Base-by-base conservation (phyloP, 2,113 vertebrate genomes). In the Merops nubicus region DNA sequence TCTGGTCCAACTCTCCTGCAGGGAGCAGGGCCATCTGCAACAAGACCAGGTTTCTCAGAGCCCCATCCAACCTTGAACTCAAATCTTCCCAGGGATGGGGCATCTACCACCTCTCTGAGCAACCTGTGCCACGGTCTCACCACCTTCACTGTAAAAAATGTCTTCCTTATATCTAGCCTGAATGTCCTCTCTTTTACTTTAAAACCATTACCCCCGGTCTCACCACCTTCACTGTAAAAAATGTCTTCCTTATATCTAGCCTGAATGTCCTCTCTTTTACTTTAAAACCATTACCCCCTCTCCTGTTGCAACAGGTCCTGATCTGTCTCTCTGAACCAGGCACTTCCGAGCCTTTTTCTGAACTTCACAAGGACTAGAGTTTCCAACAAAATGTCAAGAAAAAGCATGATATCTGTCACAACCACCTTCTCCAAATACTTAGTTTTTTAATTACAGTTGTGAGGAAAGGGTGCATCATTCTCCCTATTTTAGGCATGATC, bases 291-390 rank as follows among this genome's bases (percentile, higher is more conserved):
- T 77, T 29, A 40, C 11, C 4, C 10, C 8, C 16, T 2, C 3
- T 54, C 5, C 4, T 91, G 6, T 48, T 0, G 23, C 25, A 51
- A 51, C 12, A 51, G 50, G 25, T 25, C 50, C 25, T 51, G 11
- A 11, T 54, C 18, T 54, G 18, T n/a, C 25, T 45, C 59, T 65
- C 40, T 20, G 34, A 85, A 68, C 3, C 0, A 0, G 34, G 20
- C 50, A 57, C 18, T 82, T 75, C 38, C 18, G 33, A 56, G 18
- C 13, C 50, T 73, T 59, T 47, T 17, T 51, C 68, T 73, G 53
- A 28, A 28, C 59, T 45, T 50, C 25, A 72, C 13, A 51, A 65
- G 50, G 26, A 73, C 9, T 14, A 20, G 7, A 60, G 47, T 38
- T 59, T 31, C n/a, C 29, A 28, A n/a, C 7, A 33, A 67, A 89